A percentile compares a stretch with the other conserved stretches of the same genome.
phyloP scores from a whole-genome alignment of 2,888 invertebrate genomes.

The Lasioglossum marginatum region DNA sequence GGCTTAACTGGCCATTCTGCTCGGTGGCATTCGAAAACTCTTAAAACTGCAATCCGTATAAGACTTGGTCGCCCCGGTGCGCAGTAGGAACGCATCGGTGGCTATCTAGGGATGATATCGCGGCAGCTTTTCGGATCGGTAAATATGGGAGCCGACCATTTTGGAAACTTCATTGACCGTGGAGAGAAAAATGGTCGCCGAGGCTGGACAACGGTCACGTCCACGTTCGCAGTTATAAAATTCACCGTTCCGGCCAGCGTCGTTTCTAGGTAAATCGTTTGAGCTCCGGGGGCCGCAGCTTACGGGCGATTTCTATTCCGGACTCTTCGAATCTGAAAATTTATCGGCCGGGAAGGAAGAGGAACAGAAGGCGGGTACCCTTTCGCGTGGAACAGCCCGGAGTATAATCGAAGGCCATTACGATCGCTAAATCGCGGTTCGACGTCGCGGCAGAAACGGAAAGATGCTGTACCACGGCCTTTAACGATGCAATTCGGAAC shows the following conservation, averaged over 20 bases:
- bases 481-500: conserved; percentile 42
- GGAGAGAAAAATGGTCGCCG: conserved; percentile 6
- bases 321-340: conserved; percentile 18
- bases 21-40: conserved; percentile 15
- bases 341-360: conserved; percentile 22
- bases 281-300: background rate
- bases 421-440: conserved; percentile 44
- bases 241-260: background rate
- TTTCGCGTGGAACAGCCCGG: background rate
- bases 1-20: conserved; percentile 47
- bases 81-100: background rate
- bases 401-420: conserved; percentile 20
- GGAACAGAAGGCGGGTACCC: background rate
- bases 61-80: conserved; percentile 8
- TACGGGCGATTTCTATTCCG: background rate
- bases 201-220: conserved; percentile 26
- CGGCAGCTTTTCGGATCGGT: conserved; percentile 5
- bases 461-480: conserved; percentile 14
- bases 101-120: background rate
- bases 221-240: background rate
- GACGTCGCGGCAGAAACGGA: conserved; percentile 9
- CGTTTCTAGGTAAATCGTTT: conserved; percentile 28
- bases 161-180: conserved; percentile 13
- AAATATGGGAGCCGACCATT: conserved; percentile 26
- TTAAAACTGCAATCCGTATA: conserved; percentile 39